These are phyloP conservation scores for Antechinus stuartii DNA, from an alignment of 2,113 vertebrate genomes.

Conservation along the genomic window DNA sequence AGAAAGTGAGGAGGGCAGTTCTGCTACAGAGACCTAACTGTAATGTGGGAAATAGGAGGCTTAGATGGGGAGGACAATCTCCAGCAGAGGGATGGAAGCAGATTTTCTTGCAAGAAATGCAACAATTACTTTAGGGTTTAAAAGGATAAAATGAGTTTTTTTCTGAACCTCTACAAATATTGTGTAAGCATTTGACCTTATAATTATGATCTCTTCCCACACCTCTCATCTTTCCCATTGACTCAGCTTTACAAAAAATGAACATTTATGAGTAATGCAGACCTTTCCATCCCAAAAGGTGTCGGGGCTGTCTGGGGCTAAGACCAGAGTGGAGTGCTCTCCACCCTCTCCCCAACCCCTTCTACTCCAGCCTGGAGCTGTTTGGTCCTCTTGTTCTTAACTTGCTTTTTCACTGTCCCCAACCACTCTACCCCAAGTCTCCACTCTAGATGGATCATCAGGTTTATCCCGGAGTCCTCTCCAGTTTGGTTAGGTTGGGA, in stretches of 20 bases:
- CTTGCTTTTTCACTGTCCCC: no score
- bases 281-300: not conserved
- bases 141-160: not conserved
- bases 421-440: no score
- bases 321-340: not conserved
- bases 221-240: not conserved
- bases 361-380: no score
- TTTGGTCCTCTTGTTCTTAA: no score
- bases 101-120: not conserved
- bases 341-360: not conserved
- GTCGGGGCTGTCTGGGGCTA: no score
- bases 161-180: not conserved
- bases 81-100: not conserved
- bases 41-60: not conserved
- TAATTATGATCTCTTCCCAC: not conserved
- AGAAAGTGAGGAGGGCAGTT: not conserved
- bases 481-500: not conserved
- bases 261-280: not conserved
- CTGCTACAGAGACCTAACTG: not conserved
- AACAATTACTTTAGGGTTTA: not conserved
- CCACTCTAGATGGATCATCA: no score
- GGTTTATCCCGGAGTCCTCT: not conserved
- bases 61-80: not conserved
- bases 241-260: not conserved
- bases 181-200: not conserved